Conservation (phyloP, 1,140 invertebrate genomes). For the Cataglyphis hispanica region DNA sequence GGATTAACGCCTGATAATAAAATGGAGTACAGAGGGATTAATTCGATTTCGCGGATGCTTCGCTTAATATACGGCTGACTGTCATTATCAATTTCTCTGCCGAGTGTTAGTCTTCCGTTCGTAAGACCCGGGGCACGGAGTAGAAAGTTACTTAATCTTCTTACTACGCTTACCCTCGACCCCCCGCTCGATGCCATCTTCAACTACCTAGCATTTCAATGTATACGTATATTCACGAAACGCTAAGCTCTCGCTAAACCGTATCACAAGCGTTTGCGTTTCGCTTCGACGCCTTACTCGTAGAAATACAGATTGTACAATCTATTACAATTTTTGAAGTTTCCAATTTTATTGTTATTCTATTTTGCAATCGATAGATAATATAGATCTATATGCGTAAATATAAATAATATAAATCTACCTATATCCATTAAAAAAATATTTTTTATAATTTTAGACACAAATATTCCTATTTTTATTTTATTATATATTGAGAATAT, state of each 20-base stretch:
- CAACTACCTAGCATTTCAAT: constrained; percentile 64
- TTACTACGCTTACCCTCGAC: constrained; percentile 64
- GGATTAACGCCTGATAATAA: constrained; percentile 56
- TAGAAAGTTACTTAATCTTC: constrained; percentile 72
- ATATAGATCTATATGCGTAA: neutral
- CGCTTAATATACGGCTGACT: constrained; percentile 67
- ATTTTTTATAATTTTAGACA: neutral
- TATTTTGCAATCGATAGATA: neutral
- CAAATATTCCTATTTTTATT: neutral
- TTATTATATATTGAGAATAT: neutral
- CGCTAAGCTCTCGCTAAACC: constrained; percentile 52
- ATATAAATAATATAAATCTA: neutral
- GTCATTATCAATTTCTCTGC: constrained; percentile 69
- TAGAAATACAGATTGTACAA: neutral
- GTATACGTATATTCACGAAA: constrained; percentile 51
- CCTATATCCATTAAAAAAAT: neutral
- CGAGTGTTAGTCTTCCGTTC: constrained; percentile 63
- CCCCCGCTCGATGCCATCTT: constrained; percentile 43
- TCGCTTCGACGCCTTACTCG: constrained; percentile 13
- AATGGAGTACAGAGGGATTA: constrained; percentile 52
- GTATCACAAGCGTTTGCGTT: constrained; percentile 27
- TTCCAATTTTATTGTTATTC: neutral
- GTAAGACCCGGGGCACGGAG: constrained; percentile 57
- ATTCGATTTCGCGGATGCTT: constrained; percentile 56
- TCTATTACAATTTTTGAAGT: neutral